Percentiles rank a stretch among this genome's conserved stretches.
Conservation (phyloP, 2,888 invertebrate genomes). For the Perdita meconis region DNA sequence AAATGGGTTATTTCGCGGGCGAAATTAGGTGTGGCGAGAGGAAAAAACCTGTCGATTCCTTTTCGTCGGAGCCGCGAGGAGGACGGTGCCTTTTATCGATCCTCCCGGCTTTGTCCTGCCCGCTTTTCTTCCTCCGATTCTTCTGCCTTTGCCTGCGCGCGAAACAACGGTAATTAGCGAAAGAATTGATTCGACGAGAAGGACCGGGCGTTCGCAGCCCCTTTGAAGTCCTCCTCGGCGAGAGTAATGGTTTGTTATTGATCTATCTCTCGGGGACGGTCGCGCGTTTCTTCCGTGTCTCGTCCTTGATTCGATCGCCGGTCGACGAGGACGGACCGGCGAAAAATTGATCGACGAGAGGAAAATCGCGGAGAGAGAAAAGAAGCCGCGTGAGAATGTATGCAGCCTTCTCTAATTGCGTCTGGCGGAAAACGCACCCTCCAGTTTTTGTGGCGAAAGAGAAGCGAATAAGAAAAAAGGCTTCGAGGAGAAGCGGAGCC, state of each 20-base stretch:
- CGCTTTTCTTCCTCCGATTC: not conserved
- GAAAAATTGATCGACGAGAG: slow-evolving; percentile 33
- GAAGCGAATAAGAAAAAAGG: slow-evolving; percentile 14
- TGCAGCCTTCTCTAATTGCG: slow-evolving; percentile 41
- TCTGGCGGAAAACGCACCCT: slow-evolving; percentile 27
- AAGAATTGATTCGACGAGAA: slow-evolving; percentile 47
- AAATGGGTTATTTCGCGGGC: slow-evolving; percentile 55
- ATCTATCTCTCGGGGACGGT: slow-evolving; percentile 80
- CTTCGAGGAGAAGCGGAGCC: slow-evolving; percentile 51
- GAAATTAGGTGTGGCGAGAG: slow-evolving; percentile 53
- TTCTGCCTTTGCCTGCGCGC: slow-evolving; percentile 16
- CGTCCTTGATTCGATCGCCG: slow-evolving; percentile 64
- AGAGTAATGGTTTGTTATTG: slow-evolving; percentile 83
- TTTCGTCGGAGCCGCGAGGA: slow-evolving; percentile 27
- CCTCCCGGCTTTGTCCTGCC: slow-evolving; percentile 27
- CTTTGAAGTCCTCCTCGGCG: slow-evolving; percentile 61
- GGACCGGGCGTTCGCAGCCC: slow-evolving; percentile 34
- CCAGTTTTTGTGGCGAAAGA: slow-evolving; percentile 25
- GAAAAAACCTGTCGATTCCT: slow-evolving; percentile 59
- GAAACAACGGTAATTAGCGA: slow-evolving; percentile 52
- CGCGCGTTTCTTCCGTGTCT: slow-evolving; percentile 77
- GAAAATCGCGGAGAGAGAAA: slow-evolving; percentile 55
- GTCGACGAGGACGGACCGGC: slow-evolving; percentile 21
- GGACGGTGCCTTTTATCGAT: slow-evolving; percentile 43
- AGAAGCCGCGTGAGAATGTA: slow-evolving; percentile 74